Evolutionary conservation across 1,140 invertebrate species (phyloP).

Genomic region (Pararge aegeria): DNA sequence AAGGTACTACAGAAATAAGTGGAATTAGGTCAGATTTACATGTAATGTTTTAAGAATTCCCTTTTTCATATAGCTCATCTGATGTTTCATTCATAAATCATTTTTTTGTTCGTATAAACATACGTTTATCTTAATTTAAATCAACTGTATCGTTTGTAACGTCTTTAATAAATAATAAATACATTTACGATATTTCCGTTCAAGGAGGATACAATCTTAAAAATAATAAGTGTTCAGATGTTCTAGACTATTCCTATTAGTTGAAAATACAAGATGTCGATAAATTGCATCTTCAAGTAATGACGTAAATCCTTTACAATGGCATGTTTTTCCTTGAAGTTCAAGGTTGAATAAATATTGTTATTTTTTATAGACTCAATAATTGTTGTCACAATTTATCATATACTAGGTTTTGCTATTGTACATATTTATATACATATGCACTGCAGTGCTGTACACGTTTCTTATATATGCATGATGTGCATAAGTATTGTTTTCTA

Average conservation of each 20-base stretch:
- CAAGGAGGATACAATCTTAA: too few relatives aligned
- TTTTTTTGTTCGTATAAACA: too few relatives aligned
- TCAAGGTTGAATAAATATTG: constrained; percentile 18
- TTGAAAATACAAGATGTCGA: constrained; percentile 1
- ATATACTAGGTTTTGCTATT: too few relatives aligned
- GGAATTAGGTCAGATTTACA: not conserved
- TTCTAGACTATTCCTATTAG: constrained; percentile 10
- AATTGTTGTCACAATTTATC: not conserved
- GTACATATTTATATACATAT: too few relatives aligned
- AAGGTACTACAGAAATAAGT: constrained; percentile 21
- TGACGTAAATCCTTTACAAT: constrained; percentile 12
- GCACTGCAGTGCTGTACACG: too few relatives aligned
- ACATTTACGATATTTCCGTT: too few relatives aligned
- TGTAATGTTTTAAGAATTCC: too few relatives aligned
- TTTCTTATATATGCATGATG: too few relatives aligned
- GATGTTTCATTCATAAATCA: not conserved
- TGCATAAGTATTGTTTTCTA: too few relatives aligned
- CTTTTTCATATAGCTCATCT: not conserved
- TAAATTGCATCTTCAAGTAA: constrained; percentile 17
- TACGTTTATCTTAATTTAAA: too few relatives aligned
- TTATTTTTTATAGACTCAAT: constrained; percentile 14
- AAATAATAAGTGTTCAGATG: not conserved
- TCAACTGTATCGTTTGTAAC: too few relatives aligned
- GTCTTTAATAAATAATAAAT: too few relatives aligned
- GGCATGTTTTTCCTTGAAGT: constrained; percentile 25